A percentile compares a stretch with the other conserved stretches of the same genome.
These are phyloP conservation scores for Pseudococcus viburni DNA, from an alignment of 2,888 invertebrate genomes.

Conservation along the genomic window DNA sequence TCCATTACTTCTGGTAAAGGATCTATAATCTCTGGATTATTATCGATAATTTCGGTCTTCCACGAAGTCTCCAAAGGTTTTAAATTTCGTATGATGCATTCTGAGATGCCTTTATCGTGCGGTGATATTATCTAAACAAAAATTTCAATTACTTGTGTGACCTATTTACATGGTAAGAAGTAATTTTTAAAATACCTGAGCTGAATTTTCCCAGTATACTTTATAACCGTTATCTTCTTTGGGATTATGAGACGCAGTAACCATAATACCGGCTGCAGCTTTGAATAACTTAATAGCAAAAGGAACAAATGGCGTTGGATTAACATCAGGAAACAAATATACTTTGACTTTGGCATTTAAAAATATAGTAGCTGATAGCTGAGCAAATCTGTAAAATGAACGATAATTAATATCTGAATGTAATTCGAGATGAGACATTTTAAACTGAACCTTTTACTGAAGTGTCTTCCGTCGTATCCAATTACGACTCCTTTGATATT, in stretches of 20 bases:
- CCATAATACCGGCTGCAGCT: slow-evolving; percentile 90
- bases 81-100: slow-evolving; percentile 82
- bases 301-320: slow-evolving; percentile 95
- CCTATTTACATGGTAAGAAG: not conserved
- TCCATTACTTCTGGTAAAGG: slow-evolving; percentile 80
- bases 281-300: slow-evolving; percentile 83
- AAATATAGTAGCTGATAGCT: slow-evolving; percentile 89
- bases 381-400: slow-evolving; percentile 81
- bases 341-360: slow-evolving; percentile 83
- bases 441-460: slow-evolving; percentile 83
- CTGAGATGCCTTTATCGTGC: slow-evolving; percentile 89
- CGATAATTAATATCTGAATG: not conserved
- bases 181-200: slow-evolving; percentile 75
- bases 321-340: slow-evolving; percentile 83
- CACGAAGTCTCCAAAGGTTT: slow-evolving; percentile 85
- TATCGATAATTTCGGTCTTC: slow-evolving; percentile 73
- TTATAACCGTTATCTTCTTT: slow-evolving; percentile 98
- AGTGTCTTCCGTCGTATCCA: slow-evolving; percentile 93
- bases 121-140: slow-evolving; percentile 86
- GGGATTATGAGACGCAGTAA: slow-evolving; percentile 96
- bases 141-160: not conserved
- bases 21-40: slow-evolving; percentile 74
- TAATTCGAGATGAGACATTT: not conserved
- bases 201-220: slow-evolving; percentile 95
- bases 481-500: slow-evolving; percentile 83